Percentiles rank a stretch among this genome's conserved stretches.
Evolutionary conservation across 2,888 invertebrate species (phyloP).

Genomic region (Cancer borealis): DNA sequence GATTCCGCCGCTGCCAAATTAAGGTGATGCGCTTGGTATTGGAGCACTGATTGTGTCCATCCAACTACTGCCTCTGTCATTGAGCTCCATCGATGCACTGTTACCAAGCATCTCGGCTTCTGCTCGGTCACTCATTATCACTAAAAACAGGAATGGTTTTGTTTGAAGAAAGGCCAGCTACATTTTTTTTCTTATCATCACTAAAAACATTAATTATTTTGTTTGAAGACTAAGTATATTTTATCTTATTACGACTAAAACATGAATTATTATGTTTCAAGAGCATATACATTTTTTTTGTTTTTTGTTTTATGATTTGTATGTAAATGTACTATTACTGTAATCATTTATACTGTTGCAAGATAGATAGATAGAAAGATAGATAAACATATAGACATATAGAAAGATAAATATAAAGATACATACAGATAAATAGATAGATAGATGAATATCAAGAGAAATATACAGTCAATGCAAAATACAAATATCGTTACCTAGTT

Average conservation of each 20-base stretch:
- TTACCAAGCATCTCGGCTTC: slow-evolving; percentile 38
- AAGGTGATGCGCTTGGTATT: slow-evolving; percentile 1
- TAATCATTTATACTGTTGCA: no score
- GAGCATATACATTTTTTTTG: not conserved
- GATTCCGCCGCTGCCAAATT: slow-evolving; percentile 46
- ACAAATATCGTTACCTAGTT: slow-evolving; percentile 65
- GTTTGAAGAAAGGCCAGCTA: not conserved
- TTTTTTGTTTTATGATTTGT: no score
- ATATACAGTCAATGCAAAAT: not conserved
- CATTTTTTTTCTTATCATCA: not conserved
- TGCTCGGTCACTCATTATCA: slow-evolving; percentile 68
- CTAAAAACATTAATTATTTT: not conserved
- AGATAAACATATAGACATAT: no score
- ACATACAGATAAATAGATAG: no score
- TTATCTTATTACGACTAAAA: not conserved
- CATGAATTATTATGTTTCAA: not conserved
- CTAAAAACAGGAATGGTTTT: slow-evolving; percentile 17
- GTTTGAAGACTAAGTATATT: not conserved
- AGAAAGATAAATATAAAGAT: not conserved
- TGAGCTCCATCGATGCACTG: not conserved
- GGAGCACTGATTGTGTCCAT: slow-evolving; percentile 57
- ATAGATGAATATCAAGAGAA: no score
- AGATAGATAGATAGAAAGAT: no score
- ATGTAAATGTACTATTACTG: no score
- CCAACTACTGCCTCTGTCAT: slow-evolving; percentile 53